Conservation (phyloP, 2,888 invertebrate genomes). For the Pyrocoelia pectoralis region DNA sequence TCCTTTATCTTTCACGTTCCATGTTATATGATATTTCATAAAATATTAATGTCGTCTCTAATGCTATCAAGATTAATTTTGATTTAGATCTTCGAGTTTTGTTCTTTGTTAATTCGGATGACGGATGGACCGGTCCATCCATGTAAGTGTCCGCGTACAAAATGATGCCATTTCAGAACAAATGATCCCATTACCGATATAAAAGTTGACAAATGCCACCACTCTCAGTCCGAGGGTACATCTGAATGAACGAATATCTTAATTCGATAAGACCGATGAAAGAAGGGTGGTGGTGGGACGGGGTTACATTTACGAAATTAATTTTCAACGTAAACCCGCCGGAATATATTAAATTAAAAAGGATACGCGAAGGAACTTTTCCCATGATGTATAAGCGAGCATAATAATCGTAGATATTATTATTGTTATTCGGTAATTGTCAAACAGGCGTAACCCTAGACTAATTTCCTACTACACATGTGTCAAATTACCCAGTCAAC, state of each 20-base stretch:
- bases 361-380: constrained; percentile 30
- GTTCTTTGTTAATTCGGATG: constrained; percentile 30
- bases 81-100: constrained; percentile 14
- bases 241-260: constrained; percentile 38
- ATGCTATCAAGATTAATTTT: constrained; percentile 15
- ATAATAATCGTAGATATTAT: constrained; percentile 40
- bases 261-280: constrained; percentile 35
- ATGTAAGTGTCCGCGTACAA: constrained; percentile 35
- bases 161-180: constrained; percentile 46
- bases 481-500: constrained; percentile 36
- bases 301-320: constrained; percentile 33
- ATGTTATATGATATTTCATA: no score
- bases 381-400: constrained; percentile 34
- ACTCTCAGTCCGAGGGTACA: constrained; percentile 32
- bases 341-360: constrained; percentile 2
- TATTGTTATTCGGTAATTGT: constrained; percentile 46
- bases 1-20: constrained; percentile 14
- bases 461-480: constrained; percentile 35
- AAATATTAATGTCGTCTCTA: constrained; percentile 22
- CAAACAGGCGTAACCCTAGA: constrained; percentile 40
- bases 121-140: constrained; percentile 24
- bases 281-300: constrained; percentile 3
- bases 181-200: constrained; percentile 58
- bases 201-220: constrained; percentile 58
- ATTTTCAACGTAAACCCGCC: constrained; percentile 14